phyloP scores from a whole-genome alignment of 2,888 invertebrate genomes.

The Acutogordius australiensis region DNA sequence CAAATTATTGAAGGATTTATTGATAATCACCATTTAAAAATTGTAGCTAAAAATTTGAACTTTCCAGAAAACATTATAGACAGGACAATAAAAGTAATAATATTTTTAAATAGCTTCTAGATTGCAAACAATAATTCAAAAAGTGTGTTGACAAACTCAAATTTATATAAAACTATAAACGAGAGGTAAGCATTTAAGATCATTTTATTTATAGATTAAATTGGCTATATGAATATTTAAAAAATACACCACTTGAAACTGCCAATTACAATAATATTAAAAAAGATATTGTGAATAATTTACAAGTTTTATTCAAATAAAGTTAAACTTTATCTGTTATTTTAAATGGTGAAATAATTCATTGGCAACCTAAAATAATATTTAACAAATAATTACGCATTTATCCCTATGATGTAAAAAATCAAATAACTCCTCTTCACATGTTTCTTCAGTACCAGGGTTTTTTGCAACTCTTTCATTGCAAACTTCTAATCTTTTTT shows the following conservation, averaged over 20 bases:
- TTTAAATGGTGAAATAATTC: conserved; percentile 5
- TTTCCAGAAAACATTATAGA: background rate
- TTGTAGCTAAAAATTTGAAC: background rate
- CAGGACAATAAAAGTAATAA: background rate
- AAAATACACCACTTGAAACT: background rate
- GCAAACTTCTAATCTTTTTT: conserved; percentile 5
- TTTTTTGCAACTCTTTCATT: background rate
- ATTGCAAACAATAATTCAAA: no score
- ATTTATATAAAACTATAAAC: no score
- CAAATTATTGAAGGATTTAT: background rate
- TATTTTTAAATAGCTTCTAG: no score
- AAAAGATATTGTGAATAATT: background rate
- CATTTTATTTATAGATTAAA: no score
- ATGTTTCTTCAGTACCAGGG: conserved; percentile 8
- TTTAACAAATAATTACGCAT: conserved; percentile 1
- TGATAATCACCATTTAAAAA: conserved; percentile 1
- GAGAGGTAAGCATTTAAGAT: no score
- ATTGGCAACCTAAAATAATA: conserved; percentile 3
- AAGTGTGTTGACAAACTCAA: no score
- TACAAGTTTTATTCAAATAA: background rate
- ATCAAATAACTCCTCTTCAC: conserved; percentile 6
- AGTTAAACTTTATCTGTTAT: background rate
- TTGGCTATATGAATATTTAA: background rate
- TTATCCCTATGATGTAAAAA: conserved; percentile 7
- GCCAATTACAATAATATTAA: background rate